A percentile compares a stretch with the other conserved stretches of the same genome.
Conservation (phyloP, 1,140 invertebrate species). For the Acromyrmex charruanus region DNA sequence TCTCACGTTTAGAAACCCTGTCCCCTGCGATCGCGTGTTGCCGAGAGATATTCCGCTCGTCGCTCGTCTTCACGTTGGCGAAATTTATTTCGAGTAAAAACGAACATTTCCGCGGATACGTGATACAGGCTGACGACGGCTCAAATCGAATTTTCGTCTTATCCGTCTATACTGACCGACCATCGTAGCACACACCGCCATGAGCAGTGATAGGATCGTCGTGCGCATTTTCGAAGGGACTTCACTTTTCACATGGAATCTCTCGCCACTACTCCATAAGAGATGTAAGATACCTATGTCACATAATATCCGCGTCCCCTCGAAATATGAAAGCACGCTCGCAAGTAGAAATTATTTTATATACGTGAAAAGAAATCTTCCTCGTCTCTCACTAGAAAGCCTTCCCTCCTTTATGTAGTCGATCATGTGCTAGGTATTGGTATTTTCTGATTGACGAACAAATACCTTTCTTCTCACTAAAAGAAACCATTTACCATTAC, state of each 20-base stretch:
- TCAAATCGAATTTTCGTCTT: conserved; percentile 60
- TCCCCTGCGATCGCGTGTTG: conserved; percentile 28
- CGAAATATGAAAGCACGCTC: neutral
- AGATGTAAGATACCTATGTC: conserved; percentile 20
- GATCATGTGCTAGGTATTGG: conserved; percentile 4
- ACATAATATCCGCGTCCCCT: conserved; percentile 30
- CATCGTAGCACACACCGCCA: neutral
- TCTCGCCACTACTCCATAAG: neutral
- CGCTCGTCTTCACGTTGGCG: conserved; percentile 7
- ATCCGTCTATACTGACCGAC: conserved; percentile 45
- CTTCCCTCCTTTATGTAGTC: neutral
- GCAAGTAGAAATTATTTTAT: conserved; percentile 52
- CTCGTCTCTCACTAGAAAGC: neutral
- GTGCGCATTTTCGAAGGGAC: conserved; percentile 27
- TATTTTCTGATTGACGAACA: conserved; percentile 27
- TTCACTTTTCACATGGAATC: conserved; percentile 15
- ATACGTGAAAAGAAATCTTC: conserved; percentile 18
- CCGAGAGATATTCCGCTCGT: conserved; percentile 31
- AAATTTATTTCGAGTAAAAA: conserved; percentile 65
- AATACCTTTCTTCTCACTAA: conserved; percentile 3
- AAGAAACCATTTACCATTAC: conserved; percentile 7
- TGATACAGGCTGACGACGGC: conserved; percentile 47
- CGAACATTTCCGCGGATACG: conserved; percentile 57
- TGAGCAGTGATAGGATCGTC: conserved; percentile 35
- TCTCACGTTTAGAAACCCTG: neutral